These are phyloP conservation scores for Platypus cylindrus DNA, from an alignment of 2,888 invertebrate species.

Conservation along the genomic window DNA sequence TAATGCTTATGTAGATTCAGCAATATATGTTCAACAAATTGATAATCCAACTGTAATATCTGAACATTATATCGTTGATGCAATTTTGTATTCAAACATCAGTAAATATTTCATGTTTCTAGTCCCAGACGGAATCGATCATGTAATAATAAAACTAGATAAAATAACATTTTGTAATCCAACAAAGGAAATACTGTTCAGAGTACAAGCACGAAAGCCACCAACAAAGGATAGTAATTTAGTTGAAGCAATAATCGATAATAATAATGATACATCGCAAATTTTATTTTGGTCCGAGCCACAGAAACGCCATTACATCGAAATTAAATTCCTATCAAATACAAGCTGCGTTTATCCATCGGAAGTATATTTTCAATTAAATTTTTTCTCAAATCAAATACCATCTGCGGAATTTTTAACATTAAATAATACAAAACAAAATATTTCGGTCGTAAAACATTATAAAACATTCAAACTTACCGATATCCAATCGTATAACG, in stretches of 20 bases:
- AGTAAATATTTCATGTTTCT: slow-evolving; percentile 28
- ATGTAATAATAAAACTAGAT: slow-evolving; percentile 23
- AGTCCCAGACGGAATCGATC: slow-evolving; percentile 24
- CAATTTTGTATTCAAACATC: slow-evolving; percentile 16
- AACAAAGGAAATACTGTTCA: slow-evolving; percentile 26
- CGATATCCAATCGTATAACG: slow-evolving; percentile 24
- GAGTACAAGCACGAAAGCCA: slow-evolving; percentile 25
- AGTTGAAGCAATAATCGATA: slow-evolving; percentile 13
- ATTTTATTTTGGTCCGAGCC: slow-evolving; percentile 43
- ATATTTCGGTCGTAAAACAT: background rate
- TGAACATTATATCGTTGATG: slow-evolving; percentile 17
- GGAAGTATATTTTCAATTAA: slow-evolving; percentile 7
- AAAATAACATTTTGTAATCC: slow-evolving; percentile 20
- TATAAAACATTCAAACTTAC: slow-evolving; percentile 15
- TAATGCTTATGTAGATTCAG: slow-evolving; percentile 34
- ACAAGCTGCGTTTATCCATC: too few relatives aligned
- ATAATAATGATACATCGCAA: slow-evolving; percentile 10
- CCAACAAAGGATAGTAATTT: slow-evolving; percentile 32
- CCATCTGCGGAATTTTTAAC: slow-evolving; percentile 6
- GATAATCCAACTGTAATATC: slow-evolving; percentile 20
- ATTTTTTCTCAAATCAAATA: slow-evolving; percentile 11
- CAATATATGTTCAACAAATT: slow-evolving; percentile 20
- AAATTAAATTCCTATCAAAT: slow-evolving; percentile 22
- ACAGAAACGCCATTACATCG: slow-evolving; percentile 47
- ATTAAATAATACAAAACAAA: slow-evolving; percentile 2